Percentiles rank a stretch among this genome's conserved stretches.
These are phyloP conservation scores for Coranthus polyacanthus DNA, from an alignment of 2,797 vertebrate genomes.

Conservation along the genomic window DNA sequence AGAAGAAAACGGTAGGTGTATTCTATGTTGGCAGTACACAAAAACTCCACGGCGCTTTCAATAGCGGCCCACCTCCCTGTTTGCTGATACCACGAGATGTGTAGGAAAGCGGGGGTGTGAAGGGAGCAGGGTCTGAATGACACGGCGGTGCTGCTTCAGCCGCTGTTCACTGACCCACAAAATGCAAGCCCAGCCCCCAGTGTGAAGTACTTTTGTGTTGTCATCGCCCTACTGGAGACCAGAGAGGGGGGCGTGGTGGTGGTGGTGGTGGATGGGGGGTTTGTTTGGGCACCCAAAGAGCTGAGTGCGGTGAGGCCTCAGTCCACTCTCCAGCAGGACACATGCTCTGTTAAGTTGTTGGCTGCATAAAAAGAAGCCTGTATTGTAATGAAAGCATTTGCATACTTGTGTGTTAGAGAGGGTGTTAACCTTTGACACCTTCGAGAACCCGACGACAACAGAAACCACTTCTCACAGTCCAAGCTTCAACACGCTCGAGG, in stretches of 20 bases:
- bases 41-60: slow-evolving; percentile 72
- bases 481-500: slow-evolving; percentile 67
- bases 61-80: slow-evolving; percentile 73
- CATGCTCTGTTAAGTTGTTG: slow-evolving; percentile 72
- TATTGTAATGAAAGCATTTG: slow-evolving; percentile 81
- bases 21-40: slow-evolving; percentile 66
- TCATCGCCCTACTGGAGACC: slow-evolving; percentile 65
- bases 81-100: slow-evolving; percentile 81
- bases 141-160: slow-evolving; percentile 75
- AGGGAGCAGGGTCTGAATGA: slow-evolving; percentile 74
- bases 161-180: slow-evolving; percentile 85
- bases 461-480: slow-evolving; percentile 72
- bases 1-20: slow-evolving; percentile 69
- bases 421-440: slow-evolving; percentile 83
- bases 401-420: slow-evolving; percentile 79
- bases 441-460: slow-evolving; percentile 74
- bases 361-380: slow-evolving; percentile 72
- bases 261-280: too few species aligned
- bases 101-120: slow-evolving; percentile 63
- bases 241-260: slow-evolving; percentile 27
- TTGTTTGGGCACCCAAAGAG: slow-evolving; percentile 38
- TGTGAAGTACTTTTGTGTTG: slow-evolving; percentile 83
- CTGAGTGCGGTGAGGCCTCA: slow-evolving; percentile 44
- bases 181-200: slow-evolving; percentile 81
- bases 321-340: slow-evolving; percentile 70